Evolutionary conservation across 2,888 invertebrate genomes (phyloP).

Genomic region (Seira sanloemensis): DNA sequence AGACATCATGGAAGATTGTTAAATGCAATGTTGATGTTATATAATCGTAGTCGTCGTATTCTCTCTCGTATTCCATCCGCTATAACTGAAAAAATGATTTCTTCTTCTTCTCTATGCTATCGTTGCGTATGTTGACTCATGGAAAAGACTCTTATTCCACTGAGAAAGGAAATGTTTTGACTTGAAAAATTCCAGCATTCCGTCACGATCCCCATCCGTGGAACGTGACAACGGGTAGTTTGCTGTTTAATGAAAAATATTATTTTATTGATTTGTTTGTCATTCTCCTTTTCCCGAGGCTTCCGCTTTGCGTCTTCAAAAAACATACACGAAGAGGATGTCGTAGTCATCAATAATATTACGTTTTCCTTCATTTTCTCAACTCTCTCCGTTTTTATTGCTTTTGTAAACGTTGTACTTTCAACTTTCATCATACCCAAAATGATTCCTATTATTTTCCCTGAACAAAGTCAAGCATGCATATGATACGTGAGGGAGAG

Average conservation of each 20-base stretch:
- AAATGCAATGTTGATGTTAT: no score
- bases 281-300: conserved; percentile 35
- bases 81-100: conserved; percentile 60
- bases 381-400: conserved; percentile 39
- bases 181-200: conserved; percentile 43
- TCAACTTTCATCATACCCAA: not conserved
- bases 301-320: not conserved
- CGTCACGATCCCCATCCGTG: conserved; percentile 51
- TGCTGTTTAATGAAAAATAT: conserved; percentile 68
- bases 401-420: conserved; percentile 50
- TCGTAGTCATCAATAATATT: not conserved
- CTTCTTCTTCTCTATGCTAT: not conserved
- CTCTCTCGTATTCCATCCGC: conserved; percentile 53
- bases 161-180: not conserved
- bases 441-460: not conserved
- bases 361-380: conserved; percentile 20
- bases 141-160: not conserved
- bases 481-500: not conserved
- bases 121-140: not conserved
- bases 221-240: conserved; percentile 66
- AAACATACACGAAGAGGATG: not conserved
- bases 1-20: no score
- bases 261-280: conserved; percentile 69
- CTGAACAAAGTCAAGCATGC: not conserved
- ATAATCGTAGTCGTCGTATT: no score